Conservation (phyloP, 2,797 vertebrate genomes). For the Malurus splendens region DNA sequence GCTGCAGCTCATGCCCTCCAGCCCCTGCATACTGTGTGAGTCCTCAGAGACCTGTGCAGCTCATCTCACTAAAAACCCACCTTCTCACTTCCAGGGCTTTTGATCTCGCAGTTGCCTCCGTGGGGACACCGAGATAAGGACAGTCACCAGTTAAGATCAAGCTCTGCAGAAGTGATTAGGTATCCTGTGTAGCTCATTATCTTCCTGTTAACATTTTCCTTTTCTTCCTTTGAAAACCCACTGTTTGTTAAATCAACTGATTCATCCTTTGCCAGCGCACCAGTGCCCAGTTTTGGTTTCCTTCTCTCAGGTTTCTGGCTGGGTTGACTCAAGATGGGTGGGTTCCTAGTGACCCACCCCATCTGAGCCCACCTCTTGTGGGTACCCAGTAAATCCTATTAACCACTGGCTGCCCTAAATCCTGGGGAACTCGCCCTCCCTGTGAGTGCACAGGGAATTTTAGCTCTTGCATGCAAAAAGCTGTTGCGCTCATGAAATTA, state of each 20-base stretch:
- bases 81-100: constrained; percentile 3
- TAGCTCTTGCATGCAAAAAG: neutral
- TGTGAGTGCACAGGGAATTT: neutral
- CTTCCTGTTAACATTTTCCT: constrained; percentile 45
- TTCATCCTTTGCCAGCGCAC: constrained; percentile 3
- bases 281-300: neutral
- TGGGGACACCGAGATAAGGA: constrained; percentile 12
- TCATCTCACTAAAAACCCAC: neutral
- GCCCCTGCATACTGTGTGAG: fast-evolving
- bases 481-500: neutral
- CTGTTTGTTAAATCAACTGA: neutral
- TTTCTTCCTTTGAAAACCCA: constrained; percentile 17
- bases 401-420: neutral
- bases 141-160: neutral
- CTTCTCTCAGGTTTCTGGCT: neutral
- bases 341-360: neutral
- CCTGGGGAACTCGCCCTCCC: neutral
- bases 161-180: neutral
- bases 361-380: neutral
- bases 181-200: constrained; percentile 18
- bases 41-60: neutral
- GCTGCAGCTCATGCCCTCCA: fast-evolving
- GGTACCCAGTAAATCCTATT: neutral
- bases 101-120: neutral
- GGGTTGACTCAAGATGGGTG: neutral